Evolutionary conservation across 2,113 vertebrate species (phyloP).

Genomic region (Stomatorhinus ivindoensis): DNA sequence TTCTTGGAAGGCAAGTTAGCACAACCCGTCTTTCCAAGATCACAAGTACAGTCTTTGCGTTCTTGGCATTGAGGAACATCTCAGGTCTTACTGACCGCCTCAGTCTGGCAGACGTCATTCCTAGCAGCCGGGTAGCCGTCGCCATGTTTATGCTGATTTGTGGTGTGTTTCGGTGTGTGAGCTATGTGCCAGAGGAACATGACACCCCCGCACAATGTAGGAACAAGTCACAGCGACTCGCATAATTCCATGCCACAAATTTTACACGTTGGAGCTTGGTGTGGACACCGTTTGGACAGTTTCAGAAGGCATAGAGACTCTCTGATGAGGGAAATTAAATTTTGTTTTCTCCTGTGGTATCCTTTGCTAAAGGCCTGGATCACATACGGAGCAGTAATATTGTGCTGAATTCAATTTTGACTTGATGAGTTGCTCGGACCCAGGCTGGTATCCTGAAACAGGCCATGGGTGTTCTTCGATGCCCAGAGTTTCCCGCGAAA

Average conservation of each 20-base stretch:
- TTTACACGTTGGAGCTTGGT: neutral
- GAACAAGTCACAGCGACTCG: neutral
- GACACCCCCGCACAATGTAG: neutral
- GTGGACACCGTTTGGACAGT: neutral
- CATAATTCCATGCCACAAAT: neutral
- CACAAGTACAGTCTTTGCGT: neutral
- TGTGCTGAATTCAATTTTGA: conserved; percentile 52
- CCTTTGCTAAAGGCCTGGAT: conserved; percentile 41
- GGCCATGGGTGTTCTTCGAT: conserved; percentile 60
- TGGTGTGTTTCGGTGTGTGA: neutral
- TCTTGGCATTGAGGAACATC: neutral
- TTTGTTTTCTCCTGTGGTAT: neutral
- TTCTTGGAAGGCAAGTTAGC: neutral
- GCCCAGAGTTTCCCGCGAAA: conserved; percentile 40
- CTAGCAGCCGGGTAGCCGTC: neutral
- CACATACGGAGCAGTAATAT: conserved; percentile 39
- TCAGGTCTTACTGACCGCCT: neutral
- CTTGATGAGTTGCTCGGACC: conserved; percentile 53
- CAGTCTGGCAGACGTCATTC: neutral
- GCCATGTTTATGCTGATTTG: neutral
- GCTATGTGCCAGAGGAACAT: neutral
- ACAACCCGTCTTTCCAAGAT: neutral
- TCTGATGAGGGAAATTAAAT: neutral
- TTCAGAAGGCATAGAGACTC: neutral
- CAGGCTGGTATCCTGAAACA: conserved; percentile 43